phyloP scores from a whole-genome alignment of 2,888 invertebrate genomes.

The Resseliella maxima region DNA sequence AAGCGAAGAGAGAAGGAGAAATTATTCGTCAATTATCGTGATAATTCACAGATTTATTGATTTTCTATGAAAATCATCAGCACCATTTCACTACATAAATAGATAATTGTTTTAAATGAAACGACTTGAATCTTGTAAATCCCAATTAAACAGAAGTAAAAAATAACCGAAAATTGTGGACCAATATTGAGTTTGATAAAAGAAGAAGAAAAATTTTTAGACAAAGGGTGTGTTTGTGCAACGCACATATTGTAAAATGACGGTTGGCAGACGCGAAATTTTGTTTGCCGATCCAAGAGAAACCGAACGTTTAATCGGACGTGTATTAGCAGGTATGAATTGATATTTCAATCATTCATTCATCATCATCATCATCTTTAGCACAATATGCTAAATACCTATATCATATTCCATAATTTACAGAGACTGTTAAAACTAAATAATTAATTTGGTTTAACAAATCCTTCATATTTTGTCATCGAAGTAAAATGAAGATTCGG shows the following conservation, averaged over 20 bases:
- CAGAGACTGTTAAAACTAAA: too few relatives aligned
- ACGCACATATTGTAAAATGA: slow-evolving; percentile 62
- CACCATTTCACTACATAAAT: neutral
- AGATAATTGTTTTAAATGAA: too few relatives aligned
- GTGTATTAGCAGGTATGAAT: slow-evolving; percentile 65
- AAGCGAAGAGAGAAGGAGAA: neutral
- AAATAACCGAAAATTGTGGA: neutral
- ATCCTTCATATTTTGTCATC: too few relatives aligned
- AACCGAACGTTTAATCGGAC: slow-evolving; percentile 66
- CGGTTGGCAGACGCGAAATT: slow-evolving; percentile 67
- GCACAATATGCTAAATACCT: too few relatives aligned
- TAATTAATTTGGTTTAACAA: too few relatives aligned
- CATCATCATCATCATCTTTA: too few relatives aligned
- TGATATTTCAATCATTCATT: neutral
- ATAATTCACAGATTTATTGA: neutral
- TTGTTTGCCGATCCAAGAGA: slow-evolving; percentile 62
- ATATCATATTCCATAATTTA: too few relatives aligned
- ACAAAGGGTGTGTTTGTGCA: neutral
- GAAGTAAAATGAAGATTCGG: too few relatives aligned
- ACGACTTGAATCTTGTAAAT: too few relatives aligned
- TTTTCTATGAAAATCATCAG: neutral
- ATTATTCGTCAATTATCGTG: slow-evolving; percentile 14
- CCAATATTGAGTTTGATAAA: neutral
- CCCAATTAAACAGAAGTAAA: too few relatives aligned
- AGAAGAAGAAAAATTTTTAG: neutral